These are phyloP conservation scores for Zaprionus kolodkinae DNA, from an alignment of 1,140 invertebrate genomes.

Conservation along the genomic window DNA sequence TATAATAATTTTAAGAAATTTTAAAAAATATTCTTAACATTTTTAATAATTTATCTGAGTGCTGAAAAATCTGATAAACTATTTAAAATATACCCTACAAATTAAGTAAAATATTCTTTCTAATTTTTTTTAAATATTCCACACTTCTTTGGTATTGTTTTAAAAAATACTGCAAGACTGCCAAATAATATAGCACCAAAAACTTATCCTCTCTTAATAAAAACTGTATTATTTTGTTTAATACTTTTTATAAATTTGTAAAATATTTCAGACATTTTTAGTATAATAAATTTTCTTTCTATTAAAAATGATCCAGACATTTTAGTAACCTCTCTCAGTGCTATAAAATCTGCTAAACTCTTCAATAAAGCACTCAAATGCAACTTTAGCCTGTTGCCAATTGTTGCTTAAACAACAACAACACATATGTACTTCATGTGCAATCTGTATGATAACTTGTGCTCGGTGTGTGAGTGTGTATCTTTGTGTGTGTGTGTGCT, in stretches of 20 bases:
- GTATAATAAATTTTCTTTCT: neutral
- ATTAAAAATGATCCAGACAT: too few species aligned
- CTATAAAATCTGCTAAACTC: constrained; percentile 22
- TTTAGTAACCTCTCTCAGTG: too few species aligned
- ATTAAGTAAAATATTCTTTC: too few species aligned
- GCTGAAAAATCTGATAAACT: neutral
- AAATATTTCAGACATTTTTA: neutral
- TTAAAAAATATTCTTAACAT: too few species aligned
- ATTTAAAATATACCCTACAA: too few species aligned
- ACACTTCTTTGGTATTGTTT: too few species aligned
- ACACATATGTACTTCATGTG: constrained; percentile 56
- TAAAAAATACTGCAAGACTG: too few species aligned
- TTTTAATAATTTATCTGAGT: neutral
- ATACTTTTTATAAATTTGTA: neutral
- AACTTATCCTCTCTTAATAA: too few species aligned
- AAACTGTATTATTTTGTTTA: too few species aligned
- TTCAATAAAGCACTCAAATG: constrained; percentile 33
- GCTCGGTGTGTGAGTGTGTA: neutral
- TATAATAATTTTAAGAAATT: too few species aligned
- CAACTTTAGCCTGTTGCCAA: constrained; percentile 63
- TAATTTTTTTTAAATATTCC: too few species aligned
- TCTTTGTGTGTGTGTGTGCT: constrained; percentile 23
- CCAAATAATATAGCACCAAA: too few species aligned
- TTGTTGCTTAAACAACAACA: constrained; percentile 69
- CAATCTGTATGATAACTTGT: constrained; percentile 5